Conservation (phyloP, 2,888 invertebrate genomes). For the Chrysodeixis includens region DNA sequence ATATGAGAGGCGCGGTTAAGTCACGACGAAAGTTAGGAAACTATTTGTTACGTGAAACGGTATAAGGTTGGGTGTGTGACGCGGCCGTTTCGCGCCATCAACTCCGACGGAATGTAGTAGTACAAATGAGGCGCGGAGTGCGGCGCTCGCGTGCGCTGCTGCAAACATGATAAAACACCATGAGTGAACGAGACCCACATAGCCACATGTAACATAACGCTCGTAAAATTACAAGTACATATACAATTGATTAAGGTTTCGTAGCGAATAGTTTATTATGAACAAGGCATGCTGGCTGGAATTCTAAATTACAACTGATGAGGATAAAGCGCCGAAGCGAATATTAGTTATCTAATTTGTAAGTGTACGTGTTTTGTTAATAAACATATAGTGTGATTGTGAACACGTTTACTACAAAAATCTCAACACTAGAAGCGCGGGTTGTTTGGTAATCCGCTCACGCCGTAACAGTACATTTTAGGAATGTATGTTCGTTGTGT, state of each 20-base stretch:
- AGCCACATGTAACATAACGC: slow-evolving; percentile 39
- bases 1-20: slow-evolving; percentile 53
- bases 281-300: slow-evolving; percentile 12
- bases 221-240: slow-evolving; percentile 55
- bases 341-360: slow-evolving; percentile 17
- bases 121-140: slow-evolving; percentile 45
- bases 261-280: slow-evolving; percentile 12
- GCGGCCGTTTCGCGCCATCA: slow-evolving; percentile 73
- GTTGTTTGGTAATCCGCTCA: slow-evolving; percentile 3
- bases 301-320: slow-evolving; percentile 20
- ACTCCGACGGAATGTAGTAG: slow-evolving; percentile 74
- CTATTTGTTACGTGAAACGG: slow-evolving; percentile 64
- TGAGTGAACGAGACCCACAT: slow-evolving; percentile 65
- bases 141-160: slow-evolving; percentile 52
- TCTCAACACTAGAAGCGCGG: not conserved
- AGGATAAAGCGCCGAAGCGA: slow-evolving; percentile 7
- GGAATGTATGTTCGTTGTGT: not conserved
- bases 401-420: slow-evolving; percentile 12
- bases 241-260: slow-evolving; percentile 35
- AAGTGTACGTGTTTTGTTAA: slow-evolving; percentile 15
- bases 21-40: slow-evolving; percentile 70
- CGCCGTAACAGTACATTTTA: not conserved
- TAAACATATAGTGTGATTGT: slow-evolving; percentile 5
- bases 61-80: slow-evolving; percentile 62
- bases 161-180: slow-evolving; percentile 68